phyloP scores from a whole-genome alignment of 2,113 vertebrate genomes.

The Sporophila hypoxantha region DNA sequence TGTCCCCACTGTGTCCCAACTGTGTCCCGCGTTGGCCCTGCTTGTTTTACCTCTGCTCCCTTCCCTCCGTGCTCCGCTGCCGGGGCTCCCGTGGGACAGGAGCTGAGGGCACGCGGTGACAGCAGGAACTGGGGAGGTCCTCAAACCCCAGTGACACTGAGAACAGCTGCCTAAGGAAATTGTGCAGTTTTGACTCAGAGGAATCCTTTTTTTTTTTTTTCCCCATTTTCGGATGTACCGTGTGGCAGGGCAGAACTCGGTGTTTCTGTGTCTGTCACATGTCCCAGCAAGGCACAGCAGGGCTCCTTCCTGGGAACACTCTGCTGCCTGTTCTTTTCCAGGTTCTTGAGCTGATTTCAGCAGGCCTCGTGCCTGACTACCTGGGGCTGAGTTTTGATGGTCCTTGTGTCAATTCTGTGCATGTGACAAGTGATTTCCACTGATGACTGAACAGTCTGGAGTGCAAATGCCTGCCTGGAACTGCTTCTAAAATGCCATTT shows the following conservation, averaged over 20 bases:
- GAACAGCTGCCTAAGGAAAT: background rate
- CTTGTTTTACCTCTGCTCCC: background rate
- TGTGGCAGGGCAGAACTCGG: background rate
- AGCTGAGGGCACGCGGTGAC: background rate
- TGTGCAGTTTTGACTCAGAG: background rate
- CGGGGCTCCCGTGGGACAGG: background rate
- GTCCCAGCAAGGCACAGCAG: background rate
- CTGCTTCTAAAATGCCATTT: background rate
- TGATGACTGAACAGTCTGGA: slow-evolving; percentile 11
- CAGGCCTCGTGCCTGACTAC: background rate
- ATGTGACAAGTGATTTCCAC: background rate
- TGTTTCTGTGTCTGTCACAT: background rate
- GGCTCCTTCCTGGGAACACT: background rate
- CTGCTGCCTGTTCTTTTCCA: background rate
- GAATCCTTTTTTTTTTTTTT: background rate
- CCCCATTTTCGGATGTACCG: background rate
- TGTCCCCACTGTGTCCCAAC: background rate
- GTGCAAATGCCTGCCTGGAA: background rate
- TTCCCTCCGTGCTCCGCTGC: background rate
- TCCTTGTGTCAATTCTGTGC: background rate
- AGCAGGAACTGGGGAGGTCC: background rate
- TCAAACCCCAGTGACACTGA: background rate
- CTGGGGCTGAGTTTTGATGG: background rate
- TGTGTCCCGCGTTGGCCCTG: too few species aligned
- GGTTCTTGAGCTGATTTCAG: background rate